Evolutionary conservation across 2,888 invertebrate genomes (phyloP).

Genomic region (Dolichopus griseipennis): DNA sequence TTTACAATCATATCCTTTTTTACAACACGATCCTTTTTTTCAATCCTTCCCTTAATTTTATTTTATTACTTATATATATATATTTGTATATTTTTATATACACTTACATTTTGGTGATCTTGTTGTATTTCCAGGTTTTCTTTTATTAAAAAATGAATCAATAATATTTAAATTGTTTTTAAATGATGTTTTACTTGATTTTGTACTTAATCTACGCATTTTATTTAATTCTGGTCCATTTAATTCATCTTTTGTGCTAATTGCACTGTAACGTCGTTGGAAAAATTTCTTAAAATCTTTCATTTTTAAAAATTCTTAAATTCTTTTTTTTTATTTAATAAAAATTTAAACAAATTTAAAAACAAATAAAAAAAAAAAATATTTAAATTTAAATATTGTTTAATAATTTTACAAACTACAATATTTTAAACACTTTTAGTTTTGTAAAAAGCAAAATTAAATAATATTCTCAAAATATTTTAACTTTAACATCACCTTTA

Average conservation of each 20-base stretch:
- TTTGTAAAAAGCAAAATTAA: constrained; percentile 18
- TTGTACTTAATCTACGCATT: constrained; percentile 35
- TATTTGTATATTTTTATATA: too few species aligned
- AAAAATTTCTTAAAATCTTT: constrained; percentile 56
- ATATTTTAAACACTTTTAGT: constrained; percentile 11
- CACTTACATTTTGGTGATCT: constrained; percentile 46
- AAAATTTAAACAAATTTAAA: not conserved
- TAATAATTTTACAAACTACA: constrained; percentile 15
- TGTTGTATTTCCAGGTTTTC: constrained; percentile 36
- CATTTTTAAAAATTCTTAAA: constrained; percentile 40
- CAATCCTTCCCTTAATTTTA: too few species aligned
- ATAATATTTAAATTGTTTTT: constrained; percentile 41
- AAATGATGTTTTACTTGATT: constrained; percentile 39
- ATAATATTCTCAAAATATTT: not conserved
- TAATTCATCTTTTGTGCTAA: constrained; percentile 41
- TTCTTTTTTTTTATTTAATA: constrained; percentile 11
- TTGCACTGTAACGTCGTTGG: constrained; percentile 50
- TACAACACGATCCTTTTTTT: too few species aligned
- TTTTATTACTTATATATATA: too few species aligned
- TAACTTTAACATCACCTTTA: constrained; percentile 10
- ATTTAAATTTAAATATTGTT: constrained; percentile 15
- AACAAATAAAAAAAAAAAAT: not conserved
- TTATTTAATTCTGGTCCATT: constrained; percentile 17
- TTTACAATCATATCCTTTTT: too few species aligned
- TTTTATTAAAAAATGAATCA: constrained; percentile 44